Evolutionary conservation across 2,888 invertebrate genomes (phyloP).

Genomic region (Dasysyrphus tricinctus): DNA sequence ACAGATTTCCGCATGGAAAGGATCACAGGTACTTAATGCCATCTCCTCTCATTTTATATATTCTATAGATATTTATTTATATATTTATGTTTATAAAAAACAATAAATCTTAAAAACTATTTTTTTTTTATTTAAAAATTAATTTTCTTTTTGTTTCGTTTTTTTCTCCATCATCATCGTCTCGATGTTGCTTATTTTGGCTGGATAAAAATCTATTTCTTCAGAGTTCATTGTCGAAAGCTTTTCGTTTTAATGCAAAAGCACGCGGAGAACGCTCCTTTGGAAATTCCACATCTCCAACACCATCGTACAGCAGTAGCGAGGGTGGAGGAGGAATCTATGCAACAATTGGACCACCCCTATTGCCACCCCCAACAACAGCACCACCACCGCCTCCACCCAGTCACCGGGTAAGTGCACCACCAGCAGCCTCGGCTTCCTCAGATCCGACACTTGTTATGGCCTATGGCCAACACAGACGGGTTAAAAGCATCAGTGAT

Average conservation of each 20-base stretch:
- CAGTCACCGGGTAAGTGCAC: constrained; percentile 82
- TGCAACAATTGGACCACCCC: constrained; percentile 82
- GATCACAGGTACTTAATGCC: constrained; percentile 82
- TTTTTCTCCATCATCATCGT: neutral
- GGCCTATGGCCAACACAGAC: constrained; percentile 82
- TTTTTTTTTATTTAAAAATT: constrained; percentile 1
- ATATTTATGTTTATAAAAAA: neutral
- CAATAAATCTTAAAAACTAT: constrained; percentile 1
- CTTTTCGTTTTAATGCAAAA: constrained; percentile 83
- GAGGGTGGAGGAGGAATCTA: constrained; percentile 83
- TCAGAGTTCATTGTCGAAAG: constrained; percentile 83
- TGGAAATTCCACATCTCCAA: constrained; percentile 84
- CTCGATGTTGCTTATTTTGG: neutral
- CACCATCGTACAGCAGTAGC: constrained; percentile 84
- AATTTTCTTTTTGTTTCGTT: neutral
- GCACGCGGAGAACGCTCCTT: constrained; percentile 82
- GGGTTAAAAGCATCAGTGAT: constrained; percentile 83
- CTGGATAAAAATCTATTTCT: neutral
- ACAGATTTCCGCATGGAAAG: constrained; percentile 84
- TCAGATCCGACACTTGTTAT: constrained; percentile 78
- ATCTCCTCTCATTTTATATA: constrained; percentile 23
- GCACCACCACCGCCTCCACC: constrained; percentile 82
- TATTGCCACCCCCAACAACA: constrained; percentile 81
- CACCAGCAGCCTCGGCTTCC: constrained; percentile 79
- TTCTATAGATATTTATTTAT: neutral